Conservation (phyloP, 2,888 invertebrate genomes). For the Anagyrus pseudococci region DNA sequence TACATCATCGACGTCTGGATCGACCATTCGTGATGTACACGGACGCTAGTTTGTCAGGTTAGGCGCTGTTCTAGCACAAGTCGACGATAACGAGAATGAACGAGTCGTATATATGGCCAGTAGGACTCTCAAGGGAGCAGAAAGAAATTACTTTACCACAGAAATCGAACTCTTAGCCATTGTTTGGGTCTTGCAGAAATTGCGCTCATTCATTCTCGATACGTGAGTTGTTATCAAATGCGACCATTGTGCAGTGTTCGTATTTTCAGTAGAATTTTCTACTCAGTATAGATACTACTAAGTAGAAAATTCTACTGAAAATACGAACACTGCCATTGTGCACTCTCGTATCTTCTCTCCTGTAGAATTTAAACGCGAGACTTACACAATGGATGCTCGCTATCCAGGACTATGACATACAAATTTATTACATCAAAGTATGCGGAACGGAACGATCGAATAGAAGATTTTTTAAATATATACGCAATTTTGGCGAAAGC, state of each 20-base stretch:
- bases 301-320: too few species aligned
- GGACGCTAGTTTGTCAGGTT: not conserved
- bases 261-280: too few species aligned
- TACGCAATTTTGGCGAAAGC: not conserved
- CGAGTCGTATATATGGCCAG: not conserved
- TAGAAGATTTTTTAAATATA: not conserved
- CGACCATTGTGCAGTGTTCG: too few species aligned
- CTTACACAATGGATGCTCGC: not conserved
- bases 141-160: conserved; percentile 1
- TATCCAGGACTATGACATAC: not conserved
- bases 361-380: not conserved
- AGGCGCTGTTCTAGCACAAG: not conserved
- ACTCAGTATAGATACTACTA: too few species aligned
- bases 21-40: not conserved
- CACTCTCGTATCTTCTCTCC: not conserved
- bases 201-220: not conserved
- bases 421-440: not conserved
- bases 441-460: too few species aligned
- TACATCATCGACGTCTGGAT: not conserved
- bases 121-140: not conserved
- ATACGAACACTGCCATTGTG: too few species aligned
- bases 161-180: not conserved
- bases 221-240: not conserved
- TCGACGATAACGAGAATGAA: not conserved
- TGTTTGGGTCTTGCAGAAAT: not conserved